Percentiles rank a stretch among this genome's conserved stretches.
phyloP scores from a whole-genome alignment of 2,888 invertebrate genomes.

The Loripinus fragilis region DNA sequence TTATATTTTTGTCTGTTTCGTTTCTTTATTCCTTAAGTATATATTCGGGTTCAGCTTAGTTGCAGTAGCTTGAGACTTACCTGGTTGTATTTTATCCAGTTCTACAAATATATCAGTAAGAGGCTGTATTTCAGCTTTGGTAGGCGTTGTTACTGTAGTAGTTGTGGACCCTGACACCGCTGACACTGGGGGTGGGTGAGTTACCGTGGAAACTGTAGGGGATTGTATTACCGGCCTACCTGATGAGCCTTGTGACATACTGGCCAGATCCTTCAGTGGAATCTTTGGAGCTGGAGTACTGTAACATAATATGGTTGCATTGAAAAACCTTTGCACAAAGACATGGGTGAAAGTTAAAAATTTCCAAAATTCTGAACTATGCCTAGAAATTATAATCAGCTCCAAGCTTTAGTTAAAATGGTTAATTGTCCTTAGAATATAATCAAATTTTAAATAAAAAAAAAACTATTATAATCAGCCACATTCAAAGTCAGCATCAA shows the following conservation, averaged over 20 bases:
- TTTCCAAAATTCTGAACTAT: too few species aligned
- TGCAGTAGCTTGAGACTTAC: conserved; percentile 83
- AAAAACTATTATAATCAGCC: too few species aligned
- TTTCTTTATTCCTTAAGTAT: too few species aligned
- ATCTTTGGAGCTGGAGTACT: conserved; percentile 65
- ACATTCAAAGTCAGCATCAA: too few species aligned
- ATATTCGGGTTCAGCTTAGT: too few species aligned
- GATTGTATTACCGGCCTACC: conserved; percentile 35
- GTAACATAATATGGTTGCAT: conserved; percentile 29
- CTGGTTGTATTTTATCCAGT: conserved; percentile 91
- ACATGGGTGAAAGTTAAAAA: too few species aligned
- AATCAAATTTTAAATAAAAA: too few species aligned
- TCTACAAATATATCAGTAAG: conserved; percentile 90
- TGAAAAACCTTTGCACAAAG: too few species aligned
- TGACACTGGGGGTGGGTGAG: conserved; percentile 60
- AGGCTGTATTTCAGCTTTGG: conserved; percentile 84
- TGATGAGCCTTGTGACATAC: conserved; percentile 29
- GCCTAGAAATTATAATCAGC: too few species aligned
- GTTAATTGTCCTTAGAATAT: too few species aligned
- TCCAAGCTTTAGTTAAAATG: too few species aligned
- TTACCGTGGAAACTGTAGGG: conserved; percentile 34
- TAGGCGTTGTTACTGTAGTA: conserved; percentile 50
- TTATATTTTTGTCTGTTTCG: too few species aligned
- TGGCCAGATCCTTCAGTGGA: conserved; percentile 75
- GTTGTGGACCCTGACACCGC: conserved; percentile 50